These are phyloP conservation scores for Apodemus agrarius DNA, from an alignment of 2,797 vertebrate species.

Conservation along the genomic window DNA sequence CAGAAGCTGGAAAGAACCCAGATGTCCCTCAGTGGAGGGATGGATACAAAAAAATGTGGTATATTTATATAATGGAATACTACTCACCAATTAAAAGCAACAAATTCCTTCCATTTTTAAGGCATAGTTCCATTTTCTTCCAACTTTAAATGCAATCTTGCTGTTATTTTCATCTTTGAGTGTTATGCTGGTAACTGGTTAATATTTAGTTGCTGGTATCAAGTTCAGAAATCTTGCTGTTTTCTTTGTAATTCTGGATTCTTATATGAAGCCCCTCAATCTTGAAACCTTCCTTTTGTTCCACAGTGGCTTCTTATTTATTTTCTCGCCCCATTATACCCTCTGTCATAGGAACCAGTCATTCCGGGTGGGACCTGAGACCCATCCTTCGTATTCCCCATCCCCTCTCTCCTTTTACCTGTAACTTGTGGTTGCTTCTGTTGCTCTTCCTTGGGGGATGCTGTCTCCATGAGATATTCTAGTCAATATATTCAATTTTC, in stretches of 20 bases:
- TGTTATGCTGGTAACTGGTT: background rate
- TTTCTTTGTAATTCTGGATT: background rate
- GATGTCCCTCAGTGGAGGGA: too few species aligned
- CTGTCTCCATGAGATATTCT: background rate
- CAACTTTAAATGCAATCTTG: background rate
- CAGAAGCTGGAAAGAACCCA: too few species aligned
- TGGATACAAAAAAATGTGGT: too few species aligned
- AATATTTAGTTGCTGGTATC: background rate
- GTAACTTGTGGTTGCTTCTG: background rate
- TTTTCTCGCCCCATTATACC: background rate
- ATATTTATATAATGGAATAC: too few species aligned
- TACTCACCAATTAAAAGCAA: too few species aligned
- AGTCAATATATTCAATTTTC: background rate
- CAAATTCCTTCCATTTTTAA: background rate
- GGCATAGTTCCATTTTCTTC: background rate
- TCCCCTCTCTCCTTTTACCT: background rate
- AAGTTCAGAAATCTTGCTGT: background rate
- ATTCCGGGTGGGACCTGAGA: background rate
- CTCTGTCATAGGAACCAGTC: background rate
- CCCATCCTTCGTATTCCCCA: background rate
- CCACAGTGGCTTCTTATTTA: background rate
- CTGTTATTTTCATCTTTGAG: background rate
- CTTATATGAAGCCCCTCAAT: background rate
- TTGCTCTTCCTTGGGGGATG: background rate
- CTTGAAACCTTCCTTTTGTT: background rate